Base-by-base conservation (phyloP, 2,888 invertebrate species). In the Ischnus inquisitorius region DNA sequence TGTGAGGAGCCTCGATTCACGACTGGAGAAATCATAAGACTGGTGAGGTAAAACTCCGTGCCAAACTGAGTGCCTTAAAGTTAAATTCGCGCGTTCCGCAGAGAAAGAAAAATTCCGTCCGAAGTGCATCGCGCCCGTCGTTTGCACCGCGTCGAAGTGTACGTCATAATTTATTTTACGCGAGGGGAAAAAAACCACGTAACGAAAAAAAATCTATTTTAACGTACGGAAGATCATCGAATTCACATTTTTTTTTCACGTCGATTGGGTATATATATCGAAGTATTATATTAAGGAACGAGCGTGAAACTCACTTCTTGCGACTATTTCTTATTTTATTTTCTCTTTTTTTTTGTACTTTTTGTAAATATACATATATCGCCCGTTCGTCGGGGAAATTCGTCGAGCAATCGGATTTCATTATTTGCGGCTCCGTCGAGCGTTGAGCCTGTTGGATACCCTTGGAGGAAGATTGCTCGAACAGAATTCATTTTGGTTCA, bases 401-500 rank as follows among this genome's bases (percentile, higher is more conserved):
- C 28, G 41, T 60, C 62, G 60, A 69, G 46, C 48, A 69, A 57
- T 60, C 10, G 28, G 12, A 34, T 71, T 25, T 28, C 34, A 69
- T 41, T 68, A 68, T 41, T 68, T 39, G 67, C 51, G 46, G 28
- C 48, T 39, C 43, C 34, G n/a, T n/a, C n/a, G 62, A 64, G 28
- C 41, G 57, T 39, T 34, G 65, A 75, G 74, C 14, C 19, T 41
- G 65, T 60, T 60, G 60, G 65, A 43, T 57, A 41, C n/a, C 19
- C n/a, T 39, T 28, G 25, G 22, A 76, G 60, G 68, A 71, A 82
- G 77, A 77, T 82, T 82, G 77, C 34, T 22, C 57, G 77, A 77
- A 82, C 76, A 51, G 62, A 77, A 77, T 76, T 77, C 77, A 60
- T 77, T 68, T 68, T 41, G 62, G 67, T 77, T 77, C 77, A 69